Percentiles rank a stretch among this genome's conserved stretches.
Evolutionary conservation across 1,140 invertebrate genomes (phyloP).

Genomic region (Philotrypesis tridentata): DNA sequence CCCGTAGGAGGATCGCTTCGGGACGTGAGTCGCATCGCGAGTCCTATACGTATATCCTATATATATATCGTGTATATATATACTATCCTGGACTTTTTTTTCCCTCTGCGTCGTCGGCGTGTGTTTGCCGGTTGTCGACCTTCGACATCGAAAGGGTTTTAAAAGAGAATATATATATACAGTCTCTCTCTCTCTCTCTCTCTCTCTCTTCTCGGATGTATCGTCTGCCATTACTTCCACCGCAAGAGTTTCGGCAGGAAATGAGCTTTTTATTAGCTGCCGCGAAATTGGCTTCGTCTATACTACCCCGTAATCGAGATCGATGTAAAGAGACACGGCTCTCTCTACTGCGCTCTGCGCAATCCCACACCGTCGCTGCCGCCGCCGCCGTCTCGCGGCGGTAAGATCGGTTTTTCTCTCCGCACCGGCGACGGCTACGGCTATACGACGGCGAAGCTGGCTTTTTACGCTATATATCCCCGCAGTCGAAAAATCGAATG

Average conservation of each 20-base stretch:
- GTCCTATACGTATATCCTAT: neutral
- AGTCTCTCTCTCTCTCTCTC: too few relatives aligned
- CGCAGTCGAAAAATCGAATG: too few relatives aligned
- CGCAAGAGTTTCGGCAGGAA: neutral
- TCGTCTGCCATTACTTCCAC: neutral
- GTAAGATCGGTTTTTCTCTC: too few relatives aligned
- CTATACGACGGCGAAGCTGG: too few relatives aligned
- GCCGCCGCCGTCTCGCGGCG: too few relatives aligned
- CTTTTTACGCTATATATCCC: too few relatives aligned
- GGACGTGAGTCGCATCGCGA: conserved; percentile 9
- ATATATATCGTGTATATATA: neutral
- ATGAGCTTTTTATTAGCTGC: conserved; percentile 15
- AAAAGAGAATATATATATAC: neutral
- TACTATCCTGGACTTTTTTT: neutral
- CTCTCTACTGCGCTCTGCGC: too few relatives aligned
- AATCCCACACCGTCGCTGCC: too few relatives aligned
- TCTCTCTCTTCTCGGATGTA: too few relatives aligned
- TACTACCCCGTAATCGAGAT: neutral
- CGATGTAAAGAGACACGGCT: neutral
- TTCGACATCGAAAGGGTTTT: conserved; percentile 38
- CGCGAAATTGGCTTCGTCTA: neutral
- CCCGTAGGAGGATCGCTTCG: neutral
- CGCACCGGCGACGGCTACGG: too few relatives aligned
- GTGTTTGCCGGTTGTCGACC: neutral
- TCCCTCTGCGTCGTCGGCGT: neutral